Evolutionary conservation across 2,113 vertebrate species (phyloP).

Genomic region (Sus scrofa): DNA sequence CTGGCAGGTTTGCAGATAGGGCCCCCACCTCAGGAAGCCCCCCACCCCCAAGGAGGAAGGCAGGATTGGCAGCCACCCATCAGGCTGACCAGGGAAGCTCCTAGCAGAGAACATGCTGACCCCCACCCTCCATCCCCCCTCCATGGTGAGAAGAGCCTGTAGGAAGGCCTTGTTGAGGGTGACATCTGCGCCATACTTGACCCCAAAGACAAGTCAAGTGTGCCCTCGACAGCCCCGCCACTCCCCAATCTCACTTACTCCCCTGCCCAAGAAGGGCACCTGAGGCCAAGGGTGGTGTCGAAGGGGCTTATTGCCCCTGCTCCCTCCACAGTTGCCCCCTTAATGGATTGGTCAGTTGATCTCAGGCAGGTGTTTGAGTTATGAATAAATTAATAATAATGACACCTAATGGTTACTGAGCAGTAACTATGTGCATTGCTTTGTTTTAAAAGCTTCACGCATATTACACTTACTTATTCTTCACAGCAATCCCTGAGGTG

Average conservation of each 20-base stretch:
- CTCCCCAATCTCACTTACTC: neutral
- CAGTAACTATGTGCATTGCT: too few species aligned
- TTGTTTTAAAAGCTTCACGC: neutral
- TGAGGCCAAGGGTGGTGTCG: neutral
- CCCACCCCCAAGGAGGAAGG: neutral
- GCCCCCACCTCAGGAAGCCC: too few species aligned
- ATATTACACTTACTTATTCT: neutral
- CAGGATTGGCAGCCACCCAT: neutral
- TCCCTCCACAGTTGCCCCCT: neutral
- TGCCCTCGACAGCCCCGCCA: neutral
- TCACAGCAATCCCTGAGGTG: neutral
- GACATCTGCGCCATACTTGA: neutral
- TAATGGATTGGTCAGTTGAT: too few species aligned
- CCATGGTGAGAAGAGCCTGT: neutral
- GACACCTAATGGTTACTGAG: neutral
- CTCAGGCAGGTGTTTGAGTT: neutral
- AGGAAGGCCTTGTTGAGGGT: neutral
- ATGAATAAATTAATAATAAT: neutral
- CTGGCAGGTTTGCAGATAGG: too few species aligned
- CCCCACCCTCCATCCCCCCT: neutral
- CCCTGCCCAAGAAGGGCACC: neutral
- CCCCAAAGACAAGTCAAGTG: neutral
- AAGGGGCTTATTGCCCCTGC: accelerated
- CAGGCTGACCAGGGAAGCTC: neutral
- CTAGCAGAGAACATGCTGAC: neutral